These are phyloP conservation scores for Formica exsecta DNA, from an alignment of 1,140 invertebrate species.

Conservation along the genomic window DNA sequence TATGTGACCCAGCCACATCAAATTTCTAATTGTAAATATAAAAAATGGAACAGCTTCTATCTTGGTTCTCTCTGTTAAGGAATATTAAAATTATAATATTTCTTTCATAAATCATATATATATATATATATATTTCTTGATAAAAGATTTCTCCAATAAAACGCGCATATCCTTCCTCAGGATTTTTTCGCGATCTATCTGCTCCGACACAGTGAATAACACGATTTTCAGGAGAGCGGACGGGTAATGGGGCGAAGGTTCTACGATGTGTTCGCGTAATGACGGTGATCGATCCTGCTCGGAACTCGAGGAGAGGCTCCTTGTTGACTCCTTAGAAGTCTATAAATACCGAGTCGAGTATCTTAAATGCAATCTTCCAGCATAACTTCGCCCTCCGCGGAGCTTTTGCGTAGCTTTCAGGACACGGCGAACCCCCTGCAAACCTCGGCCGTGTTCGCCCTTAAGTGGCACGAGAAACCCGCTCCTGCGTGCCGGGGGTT, in stretches of 20 bases:
- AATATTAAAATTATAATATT: constrained; percentile 20
- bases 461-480: constrained; percentile 65
- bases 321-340: constrained; percentile 60
- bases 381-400: constrained; percentile 34
- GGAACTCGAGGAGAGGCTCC: neutral
- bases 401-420: constrained; percentile 56
- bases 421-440: constrained; percentile 40
- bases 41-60: neutral
- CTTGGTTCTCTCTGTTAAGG: neutral
- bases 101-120: neutral
- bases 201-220: neutral
- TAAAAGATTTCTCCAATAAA: neutral
- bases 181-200: constrained; percentile 28
- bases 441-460: constrained; percentile 51
- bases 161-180: neutral
- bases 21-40: neutral
- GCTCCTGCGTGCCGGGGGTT: constrained; percentile 32
- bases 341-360: constrained; percentile 67
- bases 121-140: neutral
- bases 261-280: constrained; percentile 46
- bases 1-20: too few species aligned
- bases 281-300: constrained; percentile 64
- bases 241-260: constrained; percentile 16
- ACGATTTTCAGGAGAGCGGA: constrained; percentile 14
- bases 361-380: constrained; percentile 69